Conservation (phyloP, 2,888 invertebrate species). For the Torymus tubicola region DNA sequence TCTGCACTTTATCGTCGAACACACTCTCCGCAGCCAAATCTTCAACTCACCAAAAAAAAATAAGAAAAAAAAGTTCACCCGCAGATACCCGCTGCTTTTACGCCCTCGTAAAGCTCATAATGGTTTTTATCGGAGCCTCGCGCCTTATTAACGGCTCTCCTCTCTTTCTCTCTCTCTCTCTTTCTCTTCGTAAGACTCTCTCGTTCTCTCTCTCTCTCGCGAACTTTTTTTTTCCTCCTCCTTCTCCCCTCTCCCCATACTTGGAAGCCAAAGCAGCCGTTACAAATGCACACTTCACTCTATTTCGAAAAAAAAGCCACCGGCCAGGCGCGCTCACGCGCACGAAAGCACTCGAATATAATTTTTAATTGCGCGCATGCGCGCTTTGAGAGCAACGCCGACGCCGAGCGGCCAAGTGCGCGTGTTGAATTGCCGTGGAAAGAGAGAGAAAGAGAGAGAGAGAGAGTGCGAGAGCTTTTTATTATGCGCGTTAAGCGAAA, state of each 20-base stretch:
- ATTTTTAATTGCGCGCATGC: conserved; percentile 44
- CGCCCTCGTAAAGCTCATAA: conserved; percentile 38
- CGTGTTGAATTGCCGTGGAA: neutral
- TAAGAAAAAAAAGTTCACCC: conserved; percentile 6
- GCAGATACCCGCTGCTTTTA: conserved; percentile 15
- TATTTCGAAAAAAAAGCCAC: neutral
- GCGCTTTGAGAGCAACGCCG: neutral
- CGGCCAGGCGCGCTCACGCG: neutral
- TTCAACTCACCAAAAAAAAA: neutral
- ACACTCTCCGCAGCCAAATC: no score
- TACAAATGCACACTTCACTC: conserved; percentile 19
- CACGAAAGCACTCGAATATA: conserved; percentile 13
- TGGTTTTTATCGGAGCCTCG: conserved; percentile 47
- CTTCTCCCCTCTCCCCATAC: neutral
- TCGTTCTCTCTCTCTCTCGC: neutral
- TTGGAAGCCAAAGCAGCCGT: conserved; percentile 19
- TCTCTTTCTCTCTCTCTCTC: neutral
- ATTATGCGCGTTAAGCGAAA: conserved; percentile 4
- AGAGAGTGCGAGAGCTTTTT: conserved; percentile 10
- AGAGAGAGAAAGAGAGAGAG: no score
- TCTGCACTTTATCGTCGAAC: neutral
- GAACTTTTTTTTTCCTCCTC: conserved; percentile 16
- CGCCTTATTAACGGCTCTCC: conserved; percentile 47
- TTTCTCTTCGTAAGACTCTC: conserved; percentile 22
- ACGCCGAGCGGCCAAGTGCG: neutral